A percentile compares a stretch with the other conserved stretches of the same genome.
phyloP scores from a whole-genome alignment of 2,113 vertebrate genomes.

The Sisor rabdophorus region DNA sequence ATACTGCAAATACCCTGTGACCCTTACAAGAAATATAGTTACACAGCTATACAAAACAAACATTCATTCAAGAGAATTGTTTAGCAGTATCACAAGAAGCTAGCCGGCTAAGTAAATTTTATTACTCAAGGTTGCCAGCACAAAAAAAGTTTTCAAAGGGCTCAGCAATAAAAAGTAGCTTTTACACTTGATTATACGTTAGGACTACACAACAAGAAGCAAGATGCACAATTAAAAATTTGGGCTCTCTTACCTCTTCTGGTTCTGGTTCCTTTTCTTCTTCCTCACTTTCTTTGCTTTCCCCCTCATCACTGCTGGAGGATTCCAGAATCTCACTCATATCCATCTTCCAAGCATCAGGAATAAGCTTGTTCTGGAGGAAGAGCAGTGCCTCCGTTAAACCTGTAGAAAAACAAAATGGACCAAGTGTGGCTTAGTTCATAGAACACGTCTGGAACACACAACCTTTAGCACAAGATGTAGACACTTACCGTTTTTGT shows the following conservation, averaged over 20 bases:
- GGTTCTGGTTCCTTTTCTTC: constrained; percentile 75
- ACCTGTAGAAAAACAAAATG: constrained; percentile 63
- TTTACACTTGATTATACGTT: not conserved
- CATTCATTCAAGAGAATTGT: not conserved
- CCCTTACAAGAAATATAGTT: no score
- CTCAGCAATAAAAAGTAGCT: not conserved
- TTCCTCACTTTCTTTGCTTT: constrained; percentile 74
- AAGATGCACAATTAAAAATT: no score
- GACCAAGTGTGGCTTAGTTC: not conserved
- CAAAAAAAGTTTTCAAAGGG: no score
- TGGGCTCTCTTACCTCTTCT: constrained; percentile 64
- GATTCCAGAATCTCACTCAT: constrained; percentile 96
- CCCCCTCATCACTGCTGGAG: constrained; percentile 87
- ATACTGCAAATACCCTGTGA: not conserved
- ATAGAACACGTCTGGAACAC: not conserved
- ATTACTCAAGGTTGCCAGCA: not conserved
- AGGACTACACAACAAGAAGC: no score
- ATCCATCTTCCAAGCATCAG: constrained; percentile 93
- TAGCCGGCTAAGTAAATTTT: not conserved
- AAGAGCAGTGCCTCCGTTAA: constrained; percentile 78
- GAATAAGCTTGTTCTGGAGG: constrained; percentile 72
- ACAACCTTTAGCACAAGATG: not conserved
- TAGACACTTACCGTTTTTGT: constrained; percentile 75
- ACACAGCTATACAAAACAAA: not conserved
- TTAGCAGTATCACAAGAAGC: no score